Evolutionary conservation across 2,888 invertebrate species (phyloP).

Genomic region (Erpobdella octoculata): DNA sequence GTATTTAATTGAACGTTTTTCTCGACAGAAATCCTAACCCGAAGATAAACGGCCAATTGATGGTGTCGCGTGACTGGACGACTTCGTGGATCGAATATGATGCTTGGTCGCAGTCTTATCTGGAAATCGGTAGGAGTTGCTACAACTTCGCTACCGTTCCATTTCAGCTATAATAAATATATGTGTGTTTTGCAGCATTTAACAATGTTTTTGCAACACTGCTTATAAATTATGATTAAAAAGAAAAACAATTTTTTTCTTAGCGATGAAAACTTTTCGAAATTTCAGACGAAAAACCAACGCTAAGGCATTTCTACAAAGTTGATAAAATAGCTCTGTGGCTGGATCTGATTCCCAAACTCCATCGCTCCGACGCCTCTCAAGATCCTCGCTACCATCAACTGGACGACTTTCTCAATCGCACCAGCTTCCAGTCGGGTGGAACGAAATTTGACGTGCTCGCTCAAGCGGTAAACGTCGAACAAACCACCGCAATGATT

Average conservation of each 20-base stretch:
- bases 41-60: not conserved
- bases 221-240: not conserved
- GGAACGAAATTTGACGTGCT: slow-evolving; percentile 23
- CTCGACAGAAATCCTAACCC: slow-evolving; percentile 5
- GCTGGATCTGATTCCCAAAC: slow-evolving; percentile 25
- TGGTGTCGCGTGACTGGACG: slow-evolving; percentile 10
- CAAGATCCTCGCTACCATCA: slow-evolving; percentile 10
- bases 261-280: too few relatives aligned
- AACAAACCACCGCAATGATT: not conserved
- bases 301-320: slow-evolving; percentile 11
- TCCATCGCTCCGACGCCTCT: not conserved
- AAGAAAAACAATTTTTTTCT: not conserved
- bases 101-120: slow-evolving; percentile 19
- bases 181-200: too few relatives aligned
- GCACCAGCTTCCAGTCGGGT: slow-evolving; percentile 9
- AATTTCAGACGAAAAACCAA: slow-evolving; percentile 6
- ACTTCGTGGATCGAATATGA: slow-evolving; percentile 17
- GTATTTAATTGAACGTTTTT: not conserved
- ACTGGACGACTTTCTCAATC: slow-evolving; percentile 13
- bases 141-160: not conserved
- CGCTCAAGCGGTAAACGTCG: not conserved
- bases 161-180: not conserved
- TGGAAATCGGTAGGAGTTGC: slow-evolving; percentile 10
- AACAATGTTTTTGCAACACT: too few relatives aligned
- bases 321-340: slow-evolving; percentile 24